phyloP scores from a whole-genome alignment of 2,113 vertebrate genomes.

The Carettochelys insculpta region DNA sequence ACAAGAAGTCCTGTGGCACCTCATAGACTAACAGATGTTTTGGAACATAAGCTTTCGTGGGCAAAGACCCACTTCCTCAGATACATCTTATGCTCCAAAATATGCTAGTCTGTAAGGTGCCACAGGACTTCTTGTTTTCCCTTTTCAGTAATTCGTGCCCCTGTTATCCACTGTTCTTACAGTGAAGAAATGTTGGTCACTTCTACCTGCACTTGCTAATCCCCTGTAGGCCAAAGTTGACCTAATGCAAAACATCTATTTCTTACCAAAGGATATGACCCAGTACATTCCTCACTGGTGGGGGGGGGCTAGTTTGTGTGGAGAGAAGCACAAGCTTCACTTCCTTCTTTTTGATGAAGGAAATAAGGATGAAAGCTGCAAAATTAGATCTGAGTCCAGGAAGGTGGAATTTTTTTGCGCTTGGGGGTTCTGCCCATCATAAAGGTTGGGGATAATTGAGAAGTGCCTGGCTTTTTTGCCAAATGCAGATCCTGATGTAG shows the following conservation, averaged over 20 bases:
- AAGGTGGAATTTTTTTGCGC: fast-evolving
- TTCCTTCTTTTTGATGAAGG: not conserved
- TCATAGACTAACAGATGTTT: too few relatives aligned
- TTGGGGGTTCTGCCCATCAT: not conserved
- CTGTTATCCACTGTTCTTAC: fast-evolving
- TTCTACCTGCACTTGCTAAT: not conserved
- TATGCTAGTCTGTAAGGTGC: too few relatives aligned
- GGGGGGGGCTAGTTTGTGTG: too few relatives aligned
- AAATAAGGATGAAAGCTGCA: not conserved
- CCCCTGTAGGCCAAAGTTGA: not conserved
- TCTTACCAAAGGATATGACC: not conserved
- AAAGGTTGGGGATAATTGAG: fast-evolving
- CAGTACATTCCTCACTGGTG: not conserved
- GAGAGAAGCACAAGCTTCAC: not conserved
- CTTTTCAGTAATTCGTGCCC: too few relatives aligned
- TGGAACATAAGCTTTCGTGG: too few relatives aligned
- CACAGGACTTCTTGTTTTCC: too few relatives aligned
- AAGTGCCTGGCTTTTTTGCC: not conserved
- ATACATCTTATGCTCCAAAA: too few relatives aligned
- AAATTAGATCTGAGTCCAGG: not conserved
- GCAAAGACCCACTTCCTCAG: too few relatives aligned
- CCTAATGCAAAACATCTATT: not conserved
- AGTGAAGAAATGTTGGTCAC: not conserved
- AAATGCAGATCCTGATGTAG: not conserved
- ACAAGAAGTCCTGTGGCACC: too few relatives aligned